Base-by-base conservation (phyloP, 2,113 vertebrate genomes). In the Hiodon tergisus region DNA sequence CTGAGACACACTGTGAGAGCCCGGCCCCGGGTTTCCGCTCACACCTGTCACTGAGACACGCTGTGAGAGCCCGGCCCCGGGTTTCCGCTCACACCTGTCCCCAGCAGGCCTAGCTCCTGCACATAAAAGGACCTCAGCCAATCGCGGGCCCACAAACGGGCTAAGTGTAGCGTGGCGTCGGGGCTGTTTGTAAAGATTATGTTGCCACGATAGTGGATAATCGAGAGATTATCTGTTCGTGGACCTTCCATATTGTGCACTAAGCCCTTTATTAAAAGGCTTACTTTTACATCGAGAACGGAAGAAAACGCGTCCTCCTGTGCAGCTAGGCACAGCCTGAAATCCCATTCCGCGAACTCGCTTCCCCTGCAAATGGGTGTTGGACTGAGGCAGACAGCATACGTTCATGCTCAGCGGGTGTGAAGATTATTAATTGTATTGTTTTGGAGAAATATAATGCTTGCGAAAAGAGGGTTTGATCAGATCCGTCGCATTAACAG, bases 401-500 rank as follows among this genome's bases (percentile, higher is more conserved):
- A 58, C 8, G 17, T 55, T 7, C 57, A 62, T 67, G 55, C 46
- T 48, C 31, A 47, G 17, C 16, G 66, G 65, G 31, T n/a, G 17
- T 11, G 6, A 50, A 17, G 46, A 66, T 72, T 72, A 72, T 77
- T 72, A 72, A 67, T 77, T 67, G 54, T 63, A 78, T 78, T 78
- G 67, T 78, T 78, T 78, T 73, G 58, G 14, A 65, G 63, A 72
- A 77, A 77, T 52, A 77, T 53, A 80, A 79, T 73, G 59, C 69
- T 78, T 5, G 74, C n/a, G 78, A 79, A 83, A 83, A 78, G 65
- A 71, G 72, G 75, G 78, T 87, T 86, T 86, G 77, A 81, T 78
- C 79, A 47, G 72, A 84, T 86, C 68, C 78, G 82, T 87, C 81
- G 80, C 78, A 82, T 83, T 81, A 80, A 85, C 73, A 78, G 80